Evolutionary conservation across 1,140 invertebrate species (phyloP).

Genomic region (Amyelois transitella): DNA sequence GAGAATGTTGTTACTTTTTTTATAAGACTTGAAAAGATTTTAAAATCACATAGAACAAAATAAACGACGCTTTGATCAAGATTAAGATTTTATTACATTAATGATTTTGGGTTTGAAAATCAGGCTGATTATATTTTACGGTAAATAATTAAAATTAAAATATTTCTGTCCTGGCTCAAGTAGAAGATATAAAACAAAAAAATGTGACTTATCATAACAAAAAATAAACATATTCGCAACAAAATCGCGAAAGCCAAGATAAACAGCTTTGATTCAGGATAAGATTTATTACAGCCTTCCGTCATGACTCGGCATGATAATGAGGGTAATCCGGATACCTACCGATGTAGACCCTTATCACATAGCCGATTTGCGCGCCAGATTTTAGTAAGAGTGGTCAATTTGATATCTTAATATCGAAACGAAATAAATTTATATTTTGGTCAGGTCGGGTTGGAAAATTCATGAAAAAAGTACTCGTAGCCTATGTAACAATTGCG

Average conservation of each 20-base stretch:
- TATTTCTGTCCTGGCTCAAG: too few relatives aligned
- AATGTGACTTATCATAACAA: background rate
- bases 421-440: too few relatives aligned
- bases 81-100: too few relatives aligned
- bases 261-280: slow-evolving; percentile 31
- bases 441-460: too few relatives aligned
- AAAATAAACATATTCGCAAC: background rate
- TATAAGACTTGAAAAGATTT: too few relatives aligned
- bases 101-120: background rate
- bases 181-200: background rate
- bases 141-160: background rate
- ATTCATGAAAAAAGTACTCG: background rate
- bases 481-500: background rate
- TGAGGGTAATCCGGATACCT: background rate
- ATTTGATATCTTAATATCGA: background rate
- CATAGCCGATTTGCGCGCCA: background rate
- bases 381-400: background rate
- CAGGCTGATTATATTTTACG: background rate
- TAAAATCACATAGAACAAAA: too few relatives aligned
- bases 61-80: too few relatives aligned
- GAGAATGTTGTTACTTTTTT: too few relatives aligned
- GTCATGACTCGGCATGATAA: slow-evolving; percentile 30
- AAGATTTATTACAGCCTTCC: slow-evolving; percentile 40
- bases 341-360: background rate
- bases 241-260: slow-evolving; percentile 18